Base-by-base conservation (phyloP, 2,113 vertebrate genomes). In the Festucalex cinctus region DNA sequence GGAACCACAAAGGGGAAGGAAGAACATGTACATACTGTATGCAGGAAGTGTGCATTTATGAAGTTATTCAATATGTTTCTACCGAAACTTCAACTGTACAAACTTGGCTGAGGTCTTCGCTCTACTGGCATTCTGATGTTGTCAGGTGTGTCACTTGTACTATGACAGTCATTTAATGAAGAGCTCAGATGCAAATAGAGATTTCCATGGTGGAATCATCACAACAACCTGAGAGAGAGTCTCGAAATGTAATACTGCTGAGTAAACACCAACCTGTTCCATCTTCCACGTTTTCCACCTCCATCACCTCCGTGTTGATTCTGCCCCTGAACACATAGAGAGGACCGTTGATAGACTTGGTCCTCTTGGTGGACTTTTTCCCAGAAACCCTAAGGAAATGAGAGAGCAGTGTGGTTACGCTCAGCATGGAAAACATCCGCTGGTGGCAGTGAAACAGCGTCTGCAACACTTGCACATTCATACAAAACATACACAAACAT, bases 251-350 rank as follows among this genome's bases (percentile, higher is more conserved):
- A 67, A 77, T 0, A 26, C 24, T 66, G 58, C 63, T 61, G 48
- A 8, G 64, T 39, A 77, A 75, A 83, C 68, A 89, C 88, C 66
- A 88, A 99, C 97, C 97, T 91, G 97, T 99, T 79, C 97, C 97
- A 24, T 99, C 97, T 77, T 99, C 97, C 71, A 99, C 96, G 26
- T 98, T 98, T 89, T 99, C 97, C 78, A 99, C 97, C 84, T 99
- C 97, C 97, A 99, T 99, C 83, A 99, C 97, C 83, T 99, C 97
- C 0, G 97, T 99, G 90, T 98, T 99, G 91, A 99, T 99, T 48
- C 97, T 90, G 2, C 97, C 97, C 71, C 97, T 94, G 93, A 99
- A 99, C 85, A 98, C 92, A 76, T 98, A 99, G 56, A 94, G 92
- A 62, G 96, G 95, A 41, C 96, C 97, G 0, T 97, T 99, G 89